Conservation (phyloP, 2,797 vertebrate species). For the Eulemur albifrons region DNA sequence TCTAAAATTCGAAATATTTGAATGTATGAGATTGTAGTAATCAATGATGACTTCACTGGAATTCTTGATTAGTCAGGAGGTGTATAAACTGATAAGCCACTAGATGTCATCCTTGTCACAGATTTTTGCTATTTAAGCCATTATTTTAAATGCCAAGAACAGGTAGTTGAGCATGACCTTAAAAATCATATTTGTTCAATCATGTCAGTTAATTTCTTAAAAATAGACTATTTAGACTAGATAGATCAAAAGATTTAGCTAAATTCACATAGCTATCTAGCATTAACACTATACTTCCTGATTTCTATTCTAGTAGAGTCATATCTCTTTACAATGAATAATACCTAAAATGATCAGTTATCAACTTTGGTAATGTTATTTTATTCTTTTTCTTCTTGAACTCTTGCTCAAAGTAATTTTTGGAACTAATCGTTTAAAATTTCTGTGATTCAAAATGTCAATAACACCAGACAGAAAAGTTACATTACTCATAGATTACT, state of each 20-base stretch:
- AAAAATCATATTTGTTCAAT: not conserved
- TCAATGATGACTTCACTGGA: not conserved
- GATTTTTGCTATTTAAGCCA: not conserved
- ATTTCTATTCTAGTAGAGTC: not conserved
- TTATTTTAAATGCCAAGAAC: not conserved
- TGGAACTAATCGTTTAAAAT: not conserved
- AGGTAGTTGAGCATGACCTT: not conserved
- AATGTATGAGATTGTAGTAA: not conserved
- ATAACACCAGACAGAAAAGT: not conserved
- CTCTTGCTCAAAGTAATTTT: not conserved
- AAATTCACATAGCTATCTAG: not conserved
- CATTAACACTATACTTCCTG: not conserved
- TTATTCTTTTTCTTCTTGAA: not conserved
- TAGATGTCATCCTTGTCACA: conserved; percentile 63
- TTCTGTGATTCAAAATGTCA: not conserved
- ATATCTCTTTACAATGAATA: not conserved
- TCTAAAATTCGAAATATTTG: conserved; percentile 11
- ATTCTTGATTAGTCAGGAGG: not conserved
- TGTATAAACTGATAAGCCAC: conserved; percentile 44
- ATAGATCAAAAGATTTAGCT: not conserved
- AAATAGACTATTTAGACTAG: not conserved
- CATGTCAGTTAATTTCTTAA: not conserved
- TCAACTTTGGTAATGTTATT: not conserved
- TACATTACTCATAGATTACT: not conserved
- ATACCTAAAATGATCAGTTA: not conserved